Percentiles rank a stretch among this genome's conserved stretches.
Evolutionary conservation across 1,140 invertebrate genomes (phyloP).

Genomic region (Acromyrmex heyeri): DNA sequence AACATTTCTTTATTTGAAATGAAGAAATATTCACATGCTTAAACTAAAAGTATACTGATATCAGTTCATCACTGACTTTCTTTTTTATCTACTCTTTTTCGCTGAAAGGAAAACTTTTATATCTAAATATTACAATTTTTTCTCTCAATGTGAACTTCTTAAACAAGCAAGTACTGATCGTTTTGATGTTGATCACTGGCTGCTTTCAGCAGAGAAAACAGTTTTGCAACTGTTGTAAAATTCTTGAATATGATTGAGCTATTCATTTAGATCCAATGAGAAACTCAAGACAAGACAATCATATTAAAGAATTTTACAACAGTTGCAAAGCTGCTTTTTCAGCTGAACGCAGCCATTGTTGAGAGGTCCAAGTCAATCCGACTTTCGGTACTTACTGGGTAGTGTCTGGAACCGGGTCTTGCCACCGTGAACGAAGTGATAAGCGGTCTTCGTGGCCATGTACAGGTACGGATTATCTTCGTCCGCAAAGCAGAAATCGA

Average conservation of each 20-base stretch:
- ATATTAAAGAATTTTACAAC: no score
- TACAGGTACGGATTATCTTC: constrained; percentile 85
- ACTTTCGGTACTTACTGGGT: constrained; percentile 79
- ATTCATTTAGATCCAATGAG: no score
- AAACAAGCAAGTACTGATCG: neutral
- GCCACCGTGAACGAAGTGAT: constrained; percentile 84
- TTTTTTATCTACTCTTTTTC: neutral
- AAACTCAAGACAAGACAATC: no score
- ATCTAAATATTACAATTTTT: neutral
- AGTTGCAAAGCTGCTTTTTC: no score
- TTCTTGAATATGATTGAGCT: no score
- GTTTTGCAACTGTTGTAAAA: no score
- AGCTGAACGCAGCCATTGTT: no score
- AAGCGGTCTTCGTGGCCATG: constrained; percentile 86
- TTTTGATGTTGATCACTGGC: neutral
- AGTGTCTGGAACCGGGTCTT: constrained; percentile 79
- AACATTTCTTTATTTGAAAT: neutral
- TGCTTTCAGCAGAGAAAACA: no score
- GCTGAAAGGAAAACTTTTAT: no score
- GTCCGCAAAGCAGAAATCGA: constrained; percentile 83
- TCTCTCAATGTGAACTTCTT: neutral
- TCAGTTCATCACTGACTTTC: neutral
- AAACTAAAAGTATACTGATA: neutral
- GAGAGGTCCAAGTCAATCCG: neutral
- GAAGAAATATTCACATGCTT: neutral